Conservation (phyloP, 2,888 invertebrate species). For the Caenorhabditis zanzibari region DNA sequence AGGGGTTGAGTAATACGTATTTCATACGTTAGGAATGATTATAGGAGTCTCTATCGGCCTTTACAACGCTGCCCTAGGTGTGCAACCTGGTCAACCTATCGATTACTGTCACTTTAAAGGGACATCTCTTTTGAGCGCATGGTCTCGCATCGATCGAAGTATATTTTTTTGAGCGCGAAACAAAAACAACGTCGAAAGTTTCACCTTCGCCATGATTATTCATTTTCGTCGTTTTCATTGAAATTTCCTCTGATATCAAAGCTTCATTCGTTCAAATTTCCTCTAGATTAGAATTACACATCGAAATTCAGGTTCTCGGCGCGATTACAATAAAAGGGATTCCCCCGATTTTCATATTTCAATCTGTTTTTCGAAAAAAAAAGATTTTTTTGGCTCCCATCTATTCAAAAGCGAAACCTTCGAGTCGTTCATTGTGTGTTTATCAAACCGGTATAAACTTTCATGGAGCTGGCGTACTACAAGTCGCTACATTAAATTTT, state of each 20-base stretch:
- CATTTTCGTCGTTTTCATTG: no score
- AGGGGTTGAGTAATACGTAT: no score
- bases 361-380: neutral
- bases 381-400: neutral
- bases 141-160: neutral
- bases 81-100: no score
- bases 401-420: no score
- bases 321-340: slow-evolving; percentile 22
- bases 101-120: slow-evolving; percentile 1
- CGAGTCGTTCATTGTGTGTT: no score
- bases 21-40: no score
- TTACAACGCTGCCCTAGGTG: no score
- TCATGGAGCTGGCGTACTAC: neutral
- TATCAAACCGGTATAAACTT: no score
- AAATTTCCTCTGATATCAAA: slow-evolving; percentile 4
- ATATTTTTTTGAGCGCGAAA: neutral
- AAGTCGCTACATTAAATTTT: neutral
- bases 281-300: slow-evolving; percentile 27
- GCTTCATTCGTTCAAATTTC: slow-evolving; percentile 40
- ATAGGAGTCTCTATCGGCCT: no score
- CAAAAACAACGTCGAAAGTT: no score
- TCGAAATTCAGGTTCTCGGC: slow-evolving; percentile 28
- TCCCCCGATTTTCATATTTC: slow-evolving; percentile 20
- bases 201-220: no score
- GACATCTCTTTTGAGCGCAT: neutral